These are phyloP conservation scores for Drosophila aff. DNA, from an alignment of 1,140 invertebrate genomes.

Conservation along the genomic window DNA sequence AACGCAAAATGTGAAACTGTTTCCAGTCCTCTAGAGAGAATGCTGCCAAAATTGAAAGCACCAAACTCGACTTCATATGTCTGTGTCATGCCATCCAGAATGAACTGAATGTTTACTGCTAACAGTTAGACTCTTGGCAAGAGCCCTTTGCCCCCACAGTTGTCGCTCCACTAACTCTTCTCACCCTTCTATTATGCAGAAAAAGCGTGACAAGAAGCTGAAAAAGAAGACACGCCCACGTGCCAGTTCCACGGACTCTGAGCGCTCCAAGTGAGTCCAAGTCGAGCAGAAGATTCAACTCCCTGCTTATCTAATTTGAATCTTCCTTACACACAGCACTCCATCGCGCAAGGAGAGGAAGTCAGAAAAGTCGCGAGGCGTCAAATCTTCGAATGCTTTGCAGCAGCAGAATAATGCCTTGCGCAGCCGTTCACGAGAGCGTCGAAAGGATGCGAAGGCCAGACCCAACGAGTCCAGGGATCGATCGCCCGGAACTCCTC, in stretches of 20 bases:
- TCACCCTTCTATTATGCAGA: conserved; percentile 74
- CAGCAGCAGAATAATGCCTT: conserved; percentile 53
- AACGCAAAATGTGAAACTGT: conserved; percentile 17
- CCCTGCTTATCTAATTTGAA: not conserved
- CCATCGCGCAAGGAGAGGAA: conserved; percentile 53
- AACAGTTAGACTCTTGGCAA: conserved; percentile 67
- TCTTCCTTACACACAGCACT: conserved; percentile 25
- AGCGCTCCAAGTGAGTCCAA: conserved; percentile 66
- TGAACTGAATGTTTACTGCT: conserved; percentile 66
- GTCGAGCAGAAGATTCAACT: not conserved
- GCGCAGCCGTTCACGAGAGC: conserved; percentile 69
- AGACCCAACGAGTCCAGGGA: conserved; percentile 45
- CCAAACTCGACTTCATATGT: conserved; percentile 48
- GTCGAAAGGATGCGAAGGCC: conserved; percentile 52
- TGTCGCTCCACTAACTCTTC: conserved; percentile 30
- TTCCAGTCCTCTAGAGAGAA: conserved; percentile 44
- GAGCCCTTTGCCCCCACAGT: conserved; percentile 1
- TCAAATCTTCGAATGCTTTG: conserved; percentile 19
- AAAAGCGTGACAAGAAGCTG: conserved; percentile 82
- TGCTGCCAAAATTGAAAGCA: conserved; percentile 48
- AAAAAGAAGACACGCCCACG: conserved; percentile 74
- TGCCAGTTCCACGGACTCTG: conserved; percentile 71
- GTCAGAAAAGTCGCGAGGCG: conserved; percentile 32
- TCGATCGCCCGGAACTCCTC: conserved; percentile 33
- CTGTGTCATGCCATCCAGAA: conserved; percentile 60